Evolutionary conservation across 1,140 invertebrate species (phyloP), one percentile per base, ranked within the genome.

Genomic region (Drosophila malerkotliana): DNA sequence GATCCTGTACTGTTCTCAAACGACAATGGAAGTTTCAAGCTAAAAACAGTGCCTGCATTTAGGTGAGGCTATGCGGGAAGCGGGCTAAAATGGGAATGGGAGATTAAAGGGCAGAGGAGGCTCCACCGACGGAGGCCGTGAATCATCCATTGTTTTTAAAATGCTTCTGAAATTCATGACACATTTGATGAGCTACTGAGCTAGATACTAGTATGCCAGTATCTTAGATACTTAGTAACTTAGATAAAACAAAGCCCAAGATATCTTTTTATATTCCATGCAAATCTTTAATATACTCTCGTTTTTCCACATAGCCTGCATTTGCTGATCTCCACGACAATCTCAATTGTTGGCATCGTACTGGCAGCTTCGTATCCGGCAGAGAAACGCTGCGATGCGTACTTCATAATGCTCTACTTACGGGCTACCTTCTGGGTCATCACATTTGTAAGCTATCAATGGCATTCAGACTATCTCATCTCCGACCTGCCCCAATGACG

Each of bases 341-440:
- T 95, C 58, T 94, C 94, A 72, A 92, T 94, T 53, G 82, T 92
- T 54, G 94, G 94, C 18, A 94, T 95, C 48, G 80, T 93, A 30
- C 93, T 94, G 75, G 92, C 94, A 6, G 91, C 92, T 1, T 34
- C 92, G 1, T 94, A 93, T 92, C 93, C 93, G 3, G 92, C 93
- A 68, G 75, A 92, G 18, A 92, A 92, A 61, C 94, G 93, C 89
- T 95, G 94, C 62, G 92, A 94, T 67, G 94, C 94, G 34, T 95
- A 95, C 77, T 95, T 95, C 84, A 93, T 94, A 72, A 93, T 94
- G 79, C 92, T 95, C 12, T 95, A 95, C 80, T 91, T 94, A 41
- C 94, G 95, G 53, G 94, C 93, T 52, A 92, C 90, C 24, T 94
- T 94, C 69, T 95, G 94, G 94, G 79, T 94, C 30, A 76, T 94